These are phyloP conservation scores for Drosophila ficusphila DNA, from an alignment of 1,140 invertebrate species.

Conservation along the genomic window DNA sequence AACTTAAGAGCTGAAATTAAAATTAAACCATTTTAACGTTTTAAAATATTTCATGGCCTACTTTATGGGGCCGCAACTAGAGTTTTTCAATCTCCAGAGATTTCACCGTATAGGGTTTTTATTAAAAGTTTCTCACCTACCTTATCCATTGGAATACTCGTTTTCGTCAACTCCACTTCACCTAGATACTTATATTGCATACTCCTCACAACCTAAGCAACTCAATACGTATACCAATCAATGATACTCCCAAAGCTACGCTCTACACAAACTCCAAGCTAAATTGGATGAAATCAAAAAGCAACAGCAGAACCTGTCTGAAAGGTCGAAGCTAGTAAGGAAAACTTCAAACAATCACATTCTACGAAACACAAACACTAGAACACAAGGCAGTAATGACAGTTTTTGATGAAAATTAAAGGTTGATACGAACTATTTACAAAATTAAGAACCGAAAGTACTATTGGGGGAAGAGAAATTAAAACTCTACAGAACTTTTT, in stretches of 20 bases:
- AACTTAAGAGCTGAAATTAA: no score
- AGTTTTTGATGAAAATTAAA: constrained; percentile 62
- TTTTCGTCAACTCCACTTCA: constrained; percentile 39
- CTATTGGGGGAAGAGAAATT: constrained; percentile 40
- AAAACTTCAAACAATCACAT: constrained; percentile 42
- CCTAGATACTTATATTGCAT: constrained; percentile 46
- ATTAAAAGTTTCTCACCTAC: constrained; percentile 32
- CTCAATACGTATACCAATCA: constrained; percentile 43
- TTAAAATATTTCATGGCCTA: no score
- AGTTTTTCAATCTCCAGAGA: not conserved
- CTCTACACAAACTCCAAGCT: constrained; percentile 21
- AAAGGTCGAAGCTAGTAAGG: constrained; percentile 25
- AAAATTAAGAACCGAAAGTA: constrained; percentile 29
- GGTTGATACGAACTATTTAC: constrained; percentile 78
- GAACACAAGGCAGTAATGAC: constrained; percentile 26
- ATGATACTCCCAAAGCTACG: constrained; percentile 26
- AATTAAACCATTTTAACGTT: no score
- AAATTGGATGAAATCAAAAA: constrained; percentile 37
- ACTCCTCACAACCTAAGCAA: constrained; percentile 38
- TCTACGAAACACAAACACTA: constrained; percentile 14
- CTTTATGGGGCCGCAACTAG: no score
- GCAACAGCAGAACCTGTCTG: constrained; percentile 19
- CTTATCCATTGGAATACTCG: constrained; percentile 36
- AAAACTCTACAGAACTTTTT: constrained; percentile 60
- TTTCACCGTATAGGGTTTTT: constrained; percentile 8